phyloP scores from a whole-genome alignment of 2,797 vertebrate genomes.

The Poeciliopsis paucimaculata region DNA sequence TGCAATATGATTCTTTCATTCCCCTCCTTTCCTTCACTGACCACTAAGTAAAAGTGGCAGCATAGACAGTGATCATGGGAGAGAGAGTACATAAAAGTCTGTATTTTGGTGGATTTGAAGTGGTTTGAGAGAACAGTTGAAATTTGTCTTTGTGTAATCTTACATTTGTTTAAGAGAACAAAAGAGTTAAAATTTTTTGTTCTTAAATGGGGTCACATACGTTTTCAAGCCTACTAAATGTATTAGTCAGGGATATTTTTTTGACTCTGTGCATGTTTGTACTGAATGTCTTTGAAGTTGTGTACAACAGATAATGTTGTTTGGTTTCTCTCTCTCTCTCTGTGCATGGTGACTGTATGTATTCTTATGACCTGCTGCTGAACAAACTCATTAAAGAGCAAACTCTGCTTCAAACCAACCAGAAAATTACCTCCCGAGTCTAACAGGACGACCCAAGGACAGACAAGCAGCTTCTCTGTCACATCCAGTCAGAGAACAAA shows the following conservation, averaged over 20 bases:
- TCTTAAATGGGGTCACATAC: neutral
- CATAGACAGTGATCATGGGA: conserved; percentile 16
- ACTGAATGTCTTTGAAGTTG: neutral
- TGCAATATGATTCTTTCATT: conserved; percentile 25
- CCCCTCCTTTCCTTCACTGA: conserved; percentile 16
- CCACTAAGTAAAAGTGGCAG: conserved; percentile 17
- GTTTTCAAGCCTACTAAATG: conserved; percentile 1
- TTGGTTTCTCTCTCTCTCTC: conserved; percentile 13
- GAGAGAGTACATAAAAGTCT: neutral
- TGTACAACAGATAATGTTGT: conserved; percentile 1
- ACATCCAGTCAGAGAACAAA: conserved; percentile 61
- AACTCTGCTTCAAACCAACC: conserved; percentile 85
- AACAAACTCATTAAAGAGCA: conserved; percentile 86
- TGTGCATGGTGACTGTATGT: conserved; percentile 51
- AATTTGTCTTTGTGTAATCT: no score
- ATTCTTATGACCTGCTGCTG: conserved; percentile 72
- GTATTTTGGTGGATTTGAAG: neutral
- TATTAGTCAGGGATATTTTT: conserved; percentile 9
- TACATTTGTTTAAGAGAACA: neutral
- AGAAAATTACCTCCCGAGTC: conserved; percentile 85
- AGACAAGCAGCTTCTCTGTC: conserved; percentile 71
- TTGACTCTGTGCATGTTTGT: neutral
- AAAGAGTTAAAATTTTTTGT: neutral
- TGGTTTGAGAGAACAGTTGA: neutral
- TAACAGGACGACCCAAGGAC: conserved; percentile 81